Evolutionary conservation across 2,888 invertebrate genomes (phyloP), one percentile per base, ranked within the genome.

Genomic region (Oscheius sp.): DNA sequence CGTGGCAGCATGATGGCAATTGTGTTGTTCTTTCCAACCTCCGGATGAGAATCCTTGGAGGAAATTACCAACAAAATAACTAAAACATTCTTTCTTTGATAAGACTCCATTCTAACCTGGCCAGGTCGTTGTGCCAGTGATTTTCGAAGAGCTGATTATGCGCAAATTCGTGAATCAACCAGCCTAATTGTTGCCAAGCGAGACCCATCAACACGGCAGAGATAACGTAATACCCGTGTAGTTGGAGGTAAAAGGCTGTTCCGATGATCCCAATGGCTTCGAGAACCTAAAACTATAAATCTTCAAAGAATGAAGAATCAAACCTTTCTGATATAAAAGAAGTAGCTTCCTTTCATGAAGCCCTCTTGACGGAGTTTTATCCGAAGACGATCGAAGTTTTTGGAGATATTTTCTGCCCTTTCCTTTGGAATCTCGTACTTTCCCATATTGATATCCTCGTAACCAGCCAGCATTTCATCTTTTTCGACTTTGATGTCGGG

Each of bases 11-110:
- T 85, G 85, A 65, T 85, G 85, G 50, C 79, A 72, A 58, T 84
- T 84, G 76, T 83, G 84, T 55, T 83, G 83, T 63, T 84, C 81
- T 68, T 85, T 85, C 85, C 85, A 85, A 6, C 84, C 85, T 10
- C 79, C 79, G 1, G 84, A 79, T 10, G 83, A 83, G 74, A 85
- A 85, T 10, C 85, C 85, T 72, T 84, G 84, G 55, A 85, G 69
- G 53, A 85, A 72, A 69, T 85, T 83, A 34, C 85, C 85, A 45
- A 83, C 82, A 50, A 85, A 77, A 53, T 85, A 85, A 52, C 80
- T 80, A 70, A 63, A 70, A 58, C n/a, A 42, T 15, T 15, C 17
- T 12, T 15, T 5, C 31, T 37, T 39, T 39, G 8, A 34, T 20
- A 58, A 45, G 23, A 23, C 10, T 12, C 20, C n/a, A 34, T 1